Evolutionary conservation across 2,113 vertebrate species (phyloP).

Genomic region (Marcusenius ussheri): DNA sequence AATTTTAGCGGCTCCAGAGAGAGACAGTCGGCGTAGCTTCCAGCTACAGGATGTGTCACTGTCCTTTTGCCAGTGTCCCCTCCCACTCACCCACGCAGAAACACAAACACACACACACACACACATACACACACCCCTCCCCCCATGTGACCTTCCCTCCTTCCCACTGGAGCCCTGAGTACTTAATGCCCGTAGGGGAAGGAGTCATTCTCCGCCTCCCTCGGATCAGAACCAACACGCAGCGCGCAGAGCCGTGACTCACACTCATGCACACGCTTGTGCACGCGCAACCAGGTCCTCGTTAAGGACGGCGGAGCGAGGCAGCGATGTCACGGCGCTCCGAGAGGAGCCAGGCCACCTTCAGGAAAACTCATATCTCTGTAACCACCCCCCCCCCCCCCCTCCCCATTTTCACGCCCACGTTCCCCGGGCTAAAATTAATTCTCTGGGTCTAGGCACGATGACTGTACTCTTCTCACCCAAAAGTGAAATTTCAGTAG

Average conservation of each 20-base stretch:
- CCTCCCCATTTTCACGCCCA: not conserved
- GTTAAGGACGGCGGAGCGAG: not conserved
- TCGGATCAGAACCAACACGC: conserved; percentile 32
- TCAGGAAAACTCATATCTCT: not conserved
- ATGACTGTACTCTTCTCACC: conserved; percentile 10
- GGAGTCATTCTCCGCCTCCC: conserved; percentile 9
- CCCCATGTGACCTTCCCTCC: conserved; percentile 4
- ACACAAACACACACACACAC: conserved; percentile 28
- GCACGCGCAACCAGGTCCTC: not conserved
- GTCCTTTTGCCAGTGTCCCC: conserved; percentile 22
- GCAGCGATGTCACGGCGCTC: not conserved
- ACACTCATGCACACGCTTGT: conserved; percentile 24
- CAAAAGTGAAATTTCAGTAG: not conserved
- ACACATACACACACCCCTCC: conserved; percentile 16
- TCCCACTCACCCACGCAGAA: conserved; percentile 12
- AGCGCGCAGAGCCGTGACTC: conserved; percentile 49
- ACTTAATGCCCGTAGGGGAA: conserved; percentile 12
- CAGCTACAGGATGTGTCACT: conserved; percentile 34
- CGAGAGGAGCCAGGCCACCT: not conserved
- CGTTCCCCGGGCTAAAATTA: conserved; percentile 8
- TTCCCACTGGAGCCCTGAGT: conserved; percentile 21
- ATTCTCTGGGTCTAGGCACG: not conserved
- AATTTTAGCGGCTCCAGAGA: conserved; percentile 34
- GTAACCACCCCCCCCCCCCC: not conserved
- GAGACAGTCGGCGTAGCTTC: not conserved